A percentile compares a stretch with the other conserved stretches of the same genome.
Evolutionary conservation across 2,888 invertebrate genomes (phyloP).

Genomic region (Beris chalybata): DNA sequence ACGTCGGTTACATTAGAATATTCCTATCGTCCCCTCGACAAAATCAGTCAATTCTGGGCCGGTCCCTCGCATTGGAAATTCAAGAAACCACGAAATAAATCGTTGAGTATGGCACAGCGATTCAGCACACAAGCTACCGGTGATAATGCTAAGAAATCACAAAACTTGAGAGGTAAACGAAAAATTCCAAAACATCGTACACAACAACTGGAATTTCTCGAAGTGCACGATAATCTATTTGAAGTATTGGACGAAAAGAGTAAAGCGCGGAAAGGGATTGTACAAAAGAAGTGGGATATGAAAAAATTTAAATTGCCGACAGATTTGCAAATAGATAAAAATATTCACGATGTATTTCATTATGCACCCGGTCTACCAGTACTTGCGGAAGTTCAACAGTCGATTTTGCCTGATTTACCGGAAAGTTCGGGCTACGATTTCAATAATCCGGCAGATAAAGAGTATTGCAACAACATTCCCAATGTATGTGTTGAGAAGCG

Average conservation of each 20-base stretch:
- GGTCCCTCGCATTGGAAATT: slow-evolving; percentile 84
- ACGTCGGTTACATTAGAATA: slow-evolving; percentile 65
- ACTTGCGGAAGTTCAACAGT: slow-evolving; percentile 38
- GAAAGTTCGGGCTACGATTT: slow-evolving; percentile 57
- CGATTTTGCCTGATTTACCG: slow-evolving; percentile 33
- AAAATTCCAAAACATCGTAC: slow-evolving; percentile 43
- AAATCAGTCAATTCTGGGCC: slow-evolving; percentile 67
- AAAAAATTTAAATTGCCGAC: slow-evolving; percentile 53
- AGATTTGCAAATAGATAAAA: slow-evolving; percentile 47
- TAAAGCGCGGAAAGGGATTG: slow-evolving; percentile 47
- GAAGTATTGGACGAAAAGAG: slow-evolving; percentile 45
- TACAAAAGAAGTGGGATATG: slow-evolving; percentile 54
- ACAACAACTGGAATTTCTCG: slow-evolving; percentile 47
- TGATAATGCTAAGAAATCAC: slow-evolving; percentile 31
- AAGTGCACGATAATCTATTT: slow-evolving; percentile 48
- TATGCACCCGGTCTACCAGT: slow-evolving; percentile 49
- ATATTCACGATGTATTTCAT: slow-evolving; percentile 47
- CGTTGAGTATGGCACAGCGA: slow-evolving; percentile 40
- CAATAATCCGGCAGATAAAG: slow-evolving; percentile 60
- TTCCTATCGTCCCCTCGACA: slow-evolving; percentile 65
- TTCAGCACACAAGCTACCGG: neutral
- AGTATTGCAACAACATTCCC: slow-evolving; percentile 52
- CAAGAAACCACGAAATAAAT: slow-evolving; percentile 55
- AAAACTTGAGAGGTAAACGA: slow-evolving; percentile 22
- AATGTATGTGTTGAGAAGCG: slow-evolving; percentile 34